These are phyloP conservation scores for Notarius lentiginosus DNA, from an alignment of 2,113 vertebrate species.

Conservation along the genomic window DNA sequence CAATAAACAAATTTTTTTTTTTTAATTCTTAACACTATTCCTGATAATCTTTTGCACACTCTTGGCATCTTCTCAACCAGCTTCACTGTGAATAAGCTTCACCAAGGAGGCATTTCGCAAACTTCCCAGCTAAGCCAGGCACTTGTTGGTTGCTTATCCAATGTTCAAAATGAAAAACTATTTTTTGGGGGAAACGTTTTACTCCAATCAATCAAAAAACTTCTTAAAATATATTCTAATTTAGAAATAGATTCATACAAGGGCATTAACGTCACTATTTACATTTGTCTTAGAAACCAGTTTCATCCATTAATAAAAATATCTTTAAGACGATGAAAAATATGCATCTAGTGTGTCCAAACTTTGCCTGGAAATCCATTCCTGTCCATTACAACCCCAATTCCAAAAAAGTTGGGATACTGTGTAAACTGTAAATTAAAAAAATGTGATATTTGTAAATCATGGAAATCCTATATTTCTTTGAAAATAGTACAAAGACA, in stretches of 20 bases:
- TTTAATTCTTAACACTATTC: background rate
- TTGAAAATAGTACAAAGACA: too few species aligned
- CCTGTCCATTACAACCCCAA: too few species aligned
- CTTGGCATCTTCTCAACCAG: background rate
- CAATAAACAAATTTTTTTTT: background rate
- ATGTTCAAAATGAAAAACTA: background rate
- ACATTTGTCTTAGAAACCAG: background rate
- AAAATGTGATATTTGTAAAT: too few species aligned
- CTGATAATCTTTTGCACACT: background rate
- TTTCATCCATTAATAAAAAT: background rate
- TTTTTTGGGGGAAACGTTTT: background rate
- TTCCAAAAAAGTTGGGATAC: too few species aligned
- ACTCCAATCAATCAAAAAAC: background rate
- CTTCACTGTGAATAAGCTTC: background rate
- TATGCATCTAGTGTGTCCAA: too few species aligned
- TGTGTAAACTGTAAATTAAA: too few species aligned
- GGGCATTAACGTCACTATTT: background rate
- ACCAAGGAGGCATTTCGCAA: background rate
- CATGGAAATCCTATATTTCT: too few species aligned
- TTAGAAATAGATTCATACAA: background rate
- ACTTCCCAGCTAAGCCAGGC: background rate
- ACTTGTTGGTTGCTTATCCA: background rate
- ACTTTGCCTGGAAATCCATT: too few species aligned
- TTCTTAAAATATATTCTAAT: background rate
- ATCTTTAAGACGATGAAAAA: background rate